phyloP scores from a whole-genome alignment of 2,797 vertebrate genomes.

The Microchirus variegatus region DNA sequence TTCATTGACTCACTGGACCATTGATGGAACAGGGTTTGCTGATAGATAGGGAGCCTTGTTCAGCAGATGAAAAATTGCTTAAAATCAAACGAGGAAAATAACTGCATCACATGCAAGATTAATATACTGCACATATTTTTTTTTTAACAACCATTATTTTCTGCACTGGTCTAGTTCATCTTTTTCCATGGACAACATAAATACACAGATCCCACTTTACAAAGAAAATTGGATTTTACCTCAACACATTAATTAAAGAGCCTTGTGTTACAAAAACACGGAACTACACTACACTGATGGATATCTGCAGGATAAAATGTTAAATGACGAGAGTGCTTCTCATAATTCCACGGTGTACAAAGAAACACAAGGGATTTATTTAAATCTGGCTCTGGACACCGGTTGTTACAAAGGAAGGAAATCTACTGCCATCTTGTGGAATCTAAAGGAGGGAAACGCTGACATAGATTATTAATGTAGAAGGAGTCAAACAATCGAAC shows the following conservation, averaged over 20 bases:
- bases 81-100: constrained; percentile 38
- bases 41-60: constrained; percentile 33
- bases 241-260: constrained; percentile 26
- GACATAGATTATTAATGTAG: not conserved
- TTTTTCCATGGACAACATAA: constrained; percentile 21
- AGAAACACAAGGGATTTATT: constrained; percentile 6
- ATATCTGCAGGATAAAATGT: constrained; percentile 4
- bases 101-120: constrained; percentile 26
- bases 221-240: constrained; percentile 20
- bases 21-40: constrained; percentile 16
- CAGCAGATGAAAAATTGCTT: constrained; percentile 27
- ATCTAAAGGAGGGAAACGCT: not conserved
- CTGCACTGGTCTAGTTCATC: not conserved
- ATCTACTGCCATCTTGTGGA: constrained; percentile 77
- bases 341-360: not conserved
- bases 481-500: no score
- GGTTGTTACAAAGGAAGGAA: constrained; percentile 41
- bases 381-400: constrained; percentile 13
- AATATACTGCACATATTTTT: constrained; percentile 10
- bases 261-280: constrained; percentile 3
- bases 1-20: constrained; percentile 30
- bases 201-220: not conserved
- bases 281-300: not conserved
- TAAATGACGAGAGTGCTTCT: not conserved
- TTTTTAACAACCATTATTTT: constrained; percentile 10